Percentiles rank a stretch among this genome's conserved stretches.
Conservation (phyloP, 2,888 invertebrate species). For the Lordiphosa andalusiaca region DNA sequence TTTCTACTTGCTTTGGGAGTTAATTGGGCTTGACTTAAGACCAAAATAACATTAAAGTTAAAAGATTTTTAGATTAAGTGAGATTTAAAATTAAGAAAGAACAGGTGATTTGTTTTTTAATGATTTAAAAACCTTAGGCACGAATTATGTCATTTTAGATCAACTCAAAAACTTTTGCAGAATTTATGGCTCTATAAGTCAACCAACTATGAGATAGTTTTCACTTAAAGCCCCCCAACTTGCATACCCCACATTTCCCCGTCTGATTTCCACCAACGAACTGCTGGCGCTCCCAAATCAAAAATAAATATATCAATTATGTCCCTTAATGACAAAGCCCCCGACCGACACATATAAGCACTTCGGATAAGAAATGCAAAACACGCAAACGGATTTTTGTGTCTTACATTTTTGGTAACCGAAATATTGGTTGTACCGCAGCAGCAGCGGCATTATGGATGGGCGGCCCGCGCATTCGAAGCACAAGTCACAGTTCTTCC, state of each 20-base stretch:
- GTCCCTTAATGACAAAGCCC: conserved; percentile 56
- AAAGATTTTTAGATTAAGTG: no score
- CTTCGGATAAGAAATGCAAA: conserved; percentile 49
- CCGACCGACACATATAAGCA: conserved; percentile 16
- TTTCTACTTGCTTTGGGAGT: no score
- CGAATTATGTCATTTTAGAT: no score
- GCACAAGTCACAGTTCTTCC: conserved; percentile 51
- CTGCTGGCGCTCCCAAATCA: conserved; percentile 50
- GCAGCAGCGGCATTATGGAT: conserved; percentile 64
- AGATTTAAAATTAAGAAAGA: no score
- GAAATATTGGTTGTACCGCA: conserved; percentile 22
- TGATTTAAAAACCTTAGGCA: no score
- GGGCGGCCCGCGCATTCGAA: conserved; percentile 46
- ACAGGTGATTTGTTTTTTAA: no score
- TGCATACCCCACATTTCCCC: neutral
- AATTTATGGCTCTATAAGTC: no score
- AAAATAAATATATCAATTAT: conserved; percentile 64
- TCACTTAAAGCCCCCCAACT: neutral
- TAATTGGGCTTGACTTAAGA: no score
- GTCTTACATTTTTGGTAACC: conserved; percentile 10
- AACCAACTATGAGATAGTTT: no score
- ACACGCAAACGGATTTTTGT: conserved; percentile 50
- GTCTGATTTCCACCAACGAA: conserved; percentile 27
- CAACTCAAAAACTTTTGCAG: no score
- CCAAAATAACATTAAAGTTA: no score